Conservation (phyloP, 2,113 vertebrate species). For the Osmerus eperlanus region DNA sequence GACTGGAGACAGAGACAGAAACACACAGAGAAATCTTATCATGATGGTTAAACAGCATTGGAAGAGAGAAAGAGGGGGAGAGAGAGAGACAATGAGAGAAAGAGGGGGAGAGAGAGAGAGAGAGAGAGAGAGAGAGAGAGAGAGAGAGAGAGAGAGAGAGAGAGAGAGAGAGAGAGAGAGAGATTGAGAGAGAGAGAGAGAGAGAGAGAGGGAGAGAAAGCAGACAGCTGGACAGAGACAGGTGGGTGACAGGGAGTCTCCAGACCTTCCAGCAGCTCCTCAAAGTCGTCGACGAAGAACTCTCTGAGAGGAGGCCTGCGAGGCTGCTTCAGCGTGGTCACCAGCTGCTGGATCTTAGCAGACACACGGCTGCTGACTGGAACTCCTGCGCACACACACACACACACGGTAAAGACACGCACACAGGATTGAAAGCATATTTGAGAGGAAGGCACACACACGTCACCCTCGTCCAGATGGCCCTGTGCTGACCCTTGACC, state of each 20-base stretch:
- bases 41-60: too few species aligned
- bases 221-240: not conserved
- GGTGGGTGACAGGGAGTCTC: not conserved
- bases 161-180: not conserved
- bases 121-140: not conserved
- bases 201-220: not conserved
- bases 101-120: too few species aligned
- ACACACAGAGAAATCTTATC: not conserved
- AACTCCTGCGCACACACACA: constrained; percentile 79
- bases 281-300: constrained; percentile 99
- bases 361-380: constrained; percentile 98
- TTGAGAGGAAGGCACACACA: not conserved
- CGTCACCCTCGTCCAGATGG: not conserved
- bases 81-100: too few species aligned
- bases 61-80: too few species aligned
- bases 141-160: not conserved
- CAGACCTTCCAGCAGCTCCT: constrained; percentile 95
- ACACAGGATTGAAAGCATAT: constrained; percentile 4
- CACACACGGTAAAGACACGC: constrained; percentile 18
- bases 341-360: constrained; percentile 98
- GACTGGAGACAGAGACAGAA: constrained; percentile 69
- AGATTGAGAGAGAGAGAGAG: not conserved
- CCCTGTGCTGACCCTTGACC: not conserved
- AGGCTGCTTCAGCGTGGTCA: constrained; percentile 97
- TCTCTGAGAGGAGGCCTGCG: constrained; percentile 94